phyloP scores from a whole-genome alignment of 2,797 vertebrate species.

The Hirundo rustica region DNA sequence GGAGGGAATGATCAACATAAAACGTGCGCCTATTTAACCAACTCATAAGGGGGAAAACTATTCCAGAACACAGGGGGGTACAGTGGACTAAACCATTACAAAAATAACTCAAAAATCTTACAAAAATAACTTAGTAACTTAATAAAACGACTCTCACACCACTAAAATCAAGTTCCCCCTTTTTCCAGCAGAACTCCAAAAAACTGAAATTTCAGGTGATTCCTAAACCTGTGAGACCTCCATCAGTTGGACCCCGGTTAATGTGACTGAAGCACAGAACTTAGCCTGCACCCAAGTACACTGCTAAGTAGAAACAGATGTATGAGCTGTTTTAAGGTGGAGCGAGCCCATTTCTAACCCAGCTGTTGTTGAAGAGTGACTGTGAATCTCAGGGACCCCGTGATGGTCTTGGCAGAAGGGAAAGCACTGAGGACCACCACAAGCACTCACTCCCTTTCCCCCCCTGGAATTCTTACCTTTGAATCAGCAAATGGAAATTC shows the following conservation, averaged over 20 bases:
- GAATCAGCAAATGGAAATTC: not conserved
- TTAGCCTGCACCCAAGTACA: not conserved
- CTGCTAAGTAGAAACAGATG: fast-evolving
- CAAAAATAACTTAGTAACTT: too few relatives aligned
- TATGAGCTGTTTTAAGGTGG: not conserved
- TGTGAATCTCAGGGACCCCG: not conserved
- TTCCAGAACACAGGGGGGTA: too few relatives aligned
- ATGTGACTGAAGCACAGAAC: not conserved
- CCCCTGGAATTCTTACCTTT: not conserved
- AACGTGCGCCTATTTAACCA: too few relatives aligned
- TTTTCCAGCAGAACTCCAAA: not conserved
- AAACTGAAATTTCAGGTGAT: not conserved
- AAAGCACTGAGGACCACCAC: not conserved
- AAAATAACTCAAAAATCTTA: too few relatives aligned
- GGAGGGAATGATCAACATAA: too few relatives aligned
- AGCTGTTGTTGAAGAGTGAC: not conserved
- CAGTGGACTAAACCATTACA: too few relatives aligned
- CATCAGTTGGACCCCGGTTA: fast-evolving
- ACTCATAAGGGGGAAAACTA: too few relatives aligned
- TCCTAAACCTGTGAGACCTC: not conserved
- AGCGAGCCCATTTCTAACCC: not conserved
- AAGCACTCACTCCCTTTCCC: not conserved
- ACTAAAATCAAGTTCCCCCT: too few relatives aligned
- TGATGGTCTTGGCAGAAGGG: not conserved
- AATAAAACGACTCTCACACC: too few relatives aligned